Evolutionary conservation across 1,140 invertebrate species (phyloP), one percentile per base, ranked within the genome.

Genomic region (Apocrypta bakeri): DNA sequence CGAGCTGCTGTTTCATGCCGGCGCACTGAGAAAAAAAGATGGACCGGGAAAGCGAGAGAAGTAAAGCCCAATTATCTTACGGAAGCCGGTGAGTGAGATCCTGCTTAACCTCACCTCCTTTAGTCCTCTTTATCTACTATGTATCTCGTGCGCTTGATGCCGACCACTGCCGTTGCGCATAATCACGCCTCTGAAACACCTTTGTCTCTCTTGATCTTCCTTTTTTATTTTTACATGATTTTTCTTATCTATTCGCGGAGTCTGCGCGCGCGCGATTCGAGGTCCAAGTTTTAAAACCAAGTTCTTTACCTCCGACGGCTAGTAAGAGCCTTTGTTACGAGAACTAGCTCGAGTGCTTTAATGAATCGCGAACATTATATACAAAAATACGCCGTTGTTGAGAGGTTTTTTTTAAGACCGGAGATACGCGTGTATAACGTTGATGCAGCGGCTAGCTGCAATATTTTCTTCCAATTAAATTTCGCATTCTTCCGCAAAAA

Each of bases 1-100:
- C 21, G 24, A 75, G 27, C 25, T 48, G 27, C 27, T 69, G 9
- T 2, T 25, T 25, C 27, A 31, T 17, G 40, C 3, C n/a, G 3
- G 48, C 1, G n/a, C n/a, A 21, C 42, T 14, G 17, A 0, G 48
- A 56, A 64, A 75, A 75, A 75, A 73, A 80, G 69, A 80, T 80
- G 56, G 21, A 68, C 33, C 73, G 61, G 24, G 14, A 79, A 66
- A 42, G 2, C 71, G 56, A 14, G 33, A 76, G 83, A 83, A 87
- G 83, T 85, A 86, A 85, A 89, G 87, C 78, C 86, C 87, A 89
- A 90, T 90, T 89, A 89, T 89, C 85, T 87, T 85, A 87, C 71
- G 71, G 81, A 82, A 82, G 72, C 72, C 63, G 84, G 81, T 81
- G 84, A 87, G 86, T 83, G 84, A 84, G 85, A 88, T 89, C 86